Evolutionary conservation across 1,140 invertebrate species (phyloP).

Genomic region (Phymorhynchus buccinoides): DNA sequence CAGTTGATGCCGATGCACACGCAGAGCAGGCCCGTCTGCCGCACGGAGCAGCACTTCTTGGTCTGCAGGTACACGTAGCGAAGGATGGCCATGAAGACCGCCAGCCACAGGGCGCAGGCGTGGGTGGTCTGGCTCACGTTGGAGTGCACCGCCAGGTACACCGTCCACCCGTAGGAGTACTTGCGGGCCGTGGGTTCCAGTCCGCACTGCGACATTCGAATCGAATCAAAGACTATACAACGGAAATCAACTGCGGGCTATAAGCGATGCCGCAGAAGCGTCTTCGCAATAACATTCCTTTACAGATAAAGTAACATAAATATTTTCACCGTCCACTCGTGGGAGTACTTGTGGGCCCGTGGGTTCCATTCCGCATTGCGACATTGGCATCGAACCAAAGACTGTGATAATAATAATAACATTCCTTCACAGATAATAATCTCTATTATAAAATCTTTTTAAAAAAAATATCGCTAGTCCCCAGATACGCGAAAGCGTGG

Average conservation of each 20-base stretch:
- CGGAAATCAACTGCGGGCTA: background rate
- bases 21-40: constrained; percentile 74
- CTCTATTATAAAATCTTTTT: too few relatives aligned
- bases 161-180: constrained; percentile 46
- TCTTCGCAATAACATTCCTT: too few relatives aligned
- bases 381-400: too few relatives aligned
- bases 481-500: too few relatives aligned
- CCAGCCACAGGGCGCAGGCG: constrained; percentile 92
- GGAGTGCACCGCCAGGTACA: constrained; percentile 51
- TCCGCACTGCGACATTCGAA: background rate
- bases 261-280: too few relatives aligned
- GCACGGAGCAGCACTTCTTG: constrained; percentile 74
- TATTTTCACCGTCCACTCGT: too few relatives aligned
- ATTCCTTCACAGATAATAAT: too few relatives aligned
- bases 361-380: too few relatives aligned
- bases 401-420: too few relatives aligned
- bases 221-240: background rate
- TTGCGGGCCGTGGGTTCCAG: constrained; percentile 16
- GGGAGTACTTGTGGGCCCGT: too few relatives aligned
- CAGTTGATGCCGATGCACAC: constrained; percentile 77
- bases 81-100: constrained; percentile 86
- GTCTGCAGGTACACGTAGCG: constrained; percentile 81
- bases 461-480: too few relatives aligned
- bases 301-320: too few relatives aligned
- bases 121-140: constrained; percentile 86